Percentiles rank a stretch among this genome's conserved stretches.
phyloP scores from a whole-genome alignment of 2,888 invertebrate species.

The Tanaodytes sp. region DNA sequence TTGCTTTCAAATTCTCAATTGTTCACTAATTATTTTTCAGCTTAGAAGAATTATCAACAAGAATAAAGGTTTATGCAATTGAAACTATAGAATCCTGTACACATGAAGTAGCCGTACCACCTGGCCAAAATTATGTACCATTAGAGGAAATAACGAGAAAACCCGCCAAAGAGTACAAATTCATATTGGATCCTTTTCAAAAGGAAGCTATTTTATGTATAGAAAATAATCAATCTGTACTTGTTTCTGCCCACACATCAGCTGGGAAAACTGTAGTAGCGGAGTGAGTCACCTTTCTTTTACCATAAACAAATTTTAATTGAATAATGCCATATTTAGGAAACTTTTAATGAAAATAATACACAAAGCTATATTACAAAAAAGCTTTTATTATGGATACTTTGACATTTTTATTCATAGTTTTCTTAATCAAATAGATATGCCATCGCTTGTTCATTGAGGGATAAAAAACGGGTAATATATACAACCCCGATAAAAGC shows the following conservation, averaged over 20 bases:
- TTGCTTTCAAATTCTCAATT: too few species aligned
- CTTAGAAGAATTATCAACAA: conserved; percentile 82
- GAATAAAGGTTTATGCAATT: conserved; percentile 79
- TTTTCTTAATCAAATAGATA: too few species aligned
- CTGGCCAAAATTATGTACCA: conserved; percentile 84
- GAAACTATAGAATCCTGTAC: conserved; percentile 87
- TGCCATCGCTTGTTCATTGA: conserved; percentile 94
- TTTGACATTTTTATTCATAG: too few species aligned
- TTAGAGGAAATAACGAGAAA: conserved; percentile 76
- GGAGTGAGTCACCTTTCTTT: too few species aligned
- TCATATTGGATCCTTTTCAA: conserved; percentile 97
- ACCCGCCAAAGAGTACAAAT: conserved; percentile 94
- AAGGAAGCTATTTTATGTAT: conserved; percentile 96
- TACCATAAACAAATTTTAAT: too few species aligned
- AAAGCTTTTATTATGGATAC: too few species aligned
- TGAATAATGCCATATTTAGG: too few species aligned
- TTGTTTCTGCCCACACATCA: conserved; percentile 99
- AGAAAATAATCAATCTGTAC: conserved; percentile 97
- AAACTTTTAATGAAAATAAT: too few species aligned
- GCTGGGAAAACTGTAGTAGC: conserved; percentile 99
- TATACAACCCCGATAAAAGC: conserved; percentile 99
- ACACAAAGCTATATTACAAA: too few species aligned
- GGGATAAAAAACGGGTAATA: conserved; percentile 96
- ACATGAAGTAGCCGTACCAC: conserved; percentile 96
- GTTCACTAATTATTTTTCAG: conserved; percentile 72